Base-by-base conservation (phyloP, 2,888 invertebrate genomes). In the Platycheirus albimanus region DNA sequence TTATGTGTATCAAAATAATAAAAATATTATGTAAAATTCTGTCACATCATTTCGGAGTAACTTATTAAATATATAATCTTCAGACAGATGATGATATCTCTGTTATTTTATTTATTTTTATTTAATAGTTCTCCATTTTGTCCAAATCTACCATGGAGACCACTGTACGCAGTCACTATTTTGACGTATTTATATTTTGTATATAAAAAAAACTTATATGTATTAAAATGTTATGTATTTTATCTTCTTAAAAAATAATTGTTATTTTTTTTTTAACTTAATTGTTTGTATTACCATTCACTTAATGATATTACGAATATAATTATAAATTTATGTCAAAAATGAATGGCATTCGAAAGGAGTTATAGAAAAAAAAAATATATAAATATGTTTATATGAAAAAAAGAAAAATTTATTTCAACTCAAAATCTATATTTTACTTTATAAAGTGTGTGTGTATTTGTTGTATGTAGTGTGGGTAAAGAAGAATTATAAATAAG, bases 101-200 rank as follows among this genome's bases (percentile, higher is more conserved):
- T 79, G 19, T 64, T 52, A 76, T 49, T 76, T 76, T 78, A 67
- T 79, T 80, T 41, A 58, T 85, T 84, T 77, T 67, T 80, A 81
- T 85, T 84, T 86, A 85, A 85, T 84, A 86, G 85, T 78, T 84
- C 86, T 86, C 86, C 67, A 85, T 85, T 86, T 86, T 89, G 90
- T 90, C 90, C 90, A 88, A 88, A 90, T 90, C 90, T 90, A 90
- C 90, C 90, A 90, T 90, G 90, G 90, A 90, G 89, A 89, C 89
- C 90, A 89, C 90, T 90, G 90, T 89, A 90, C 90, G 90, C 89
- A 90, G 90, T 90, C 89, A 90, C 90, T 88, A 87, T 33, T 8
- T 88, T 45, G 51, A 66, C 69, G 71, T 70, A 19, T 56, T 52
- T 28, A 6, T 33, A 24, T 24, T n/a, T n/a, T n/a, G n/a, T n/a